Percentiles rank a stretch among this genome's conserved stretches.
phyloP scores from a whole-genome alignment of 2,113 vertebrate genomes.

The Ceratotherium simum region DNA sequence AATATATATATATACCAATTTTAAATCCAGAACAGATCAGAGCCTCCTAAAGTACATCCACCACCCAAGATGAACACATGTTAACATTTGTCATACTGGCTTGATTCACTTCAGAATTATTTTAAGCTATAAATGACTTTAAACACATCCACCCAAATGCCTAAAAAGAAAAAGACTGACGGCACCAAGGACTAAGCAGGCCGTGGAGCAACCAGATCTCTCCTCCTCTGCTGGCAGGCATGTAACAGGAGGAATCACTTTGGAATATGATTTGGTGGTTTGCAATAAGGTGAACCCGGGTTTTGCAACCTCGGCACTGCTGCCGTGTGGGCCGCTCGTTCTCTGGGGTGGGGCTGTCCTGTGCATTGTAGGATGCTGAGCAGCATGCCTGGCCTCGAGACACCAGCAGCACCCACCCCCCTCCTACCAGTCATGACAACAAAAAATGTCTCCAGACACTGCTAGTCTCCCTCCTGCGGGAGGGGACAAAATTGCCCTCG shows the following conservation, averaged over 20 bases:
- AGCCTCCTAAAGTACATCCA: neutral
- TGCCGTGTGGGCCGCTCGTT: neutral
- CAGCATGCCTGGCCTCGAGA: neutral
- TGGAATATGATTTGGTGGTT: neutral
- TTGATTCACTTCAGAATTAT: neutral
- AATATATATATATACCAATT: neutral
- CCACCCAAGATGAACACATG: conserved; percentile 18
- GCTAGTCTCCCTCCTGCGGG: neutral
- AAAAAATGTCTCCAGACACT: neutral
- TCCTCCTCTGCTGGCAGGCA: neutral
- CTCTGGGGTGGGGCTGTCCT: neutral
- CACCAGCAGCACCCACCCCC: neutral
- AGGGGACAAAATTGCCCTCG: neutral
- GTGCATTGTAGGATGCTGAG: neutral
- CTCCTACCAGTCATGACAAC: neutral
- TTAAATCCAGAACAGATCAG: conserved; percentile 40
- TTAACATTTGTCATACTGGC: neutral
- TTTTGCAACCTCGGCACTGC: neutral
- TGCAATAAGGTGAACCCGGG: neutral
- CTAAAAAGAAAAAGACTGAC: conserved; percentile 3
- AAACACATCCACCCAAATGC: neutral
- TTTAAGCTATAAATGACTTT: neutral
- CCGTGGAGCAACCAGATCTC: neutral
- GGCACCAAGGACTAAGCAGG: neutral
- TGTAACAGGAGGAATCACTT: neutral